Conservation (phyloP, 2,888 invertebrate species). For the Dasypolia templi region DNA sequence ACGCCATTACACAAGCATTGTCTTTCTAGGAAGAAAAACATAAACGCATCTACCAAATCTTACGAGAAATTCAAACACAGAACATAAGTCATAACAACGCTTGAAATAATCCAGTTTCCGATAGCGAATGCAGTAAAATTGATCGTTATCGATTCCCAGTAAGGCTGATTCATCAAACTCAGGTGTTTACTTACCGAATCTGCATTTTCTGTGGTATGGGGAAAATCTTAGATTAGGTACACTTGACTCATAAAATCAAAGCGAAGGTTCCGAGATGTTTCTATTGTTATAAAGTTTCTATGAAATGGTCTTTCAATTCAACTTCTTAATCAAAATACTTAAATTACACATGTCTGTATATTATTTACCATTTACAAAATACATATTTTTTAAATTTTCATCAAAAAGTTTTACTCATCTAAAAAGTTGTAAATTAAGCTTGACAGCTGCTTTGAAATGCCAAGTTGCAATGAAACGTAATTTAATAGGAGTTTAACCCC, state of each 20-base stretch:
- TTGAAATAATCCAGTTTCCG: slow-evolving; percentile 63
- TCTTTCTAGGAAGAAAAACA: background rate
- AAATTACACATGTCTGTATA: background rate
- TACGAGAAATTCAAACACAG: slow-evolving; percentile 28
- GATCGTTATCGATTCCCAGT: slow-evolving; percentile 73
- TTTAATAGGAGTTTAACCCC: background rate
- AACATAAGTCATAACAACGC: slow-evolving; percentile 56
- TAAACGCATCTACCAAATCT: background rate
- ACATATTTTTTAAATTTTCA: background rate
- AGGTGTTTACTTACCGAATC: slow-evolving; percentile 63
- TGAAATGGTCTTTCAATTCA: slow-evolving; percentile 6
- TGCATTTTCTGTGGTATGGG: slow-evolving; percentile 50
- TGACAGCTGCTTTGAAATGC: background rate
- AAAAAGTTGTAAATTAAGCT: background rate
- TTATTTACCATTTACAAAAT: background rate
- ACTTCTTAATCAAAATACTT: background rate
- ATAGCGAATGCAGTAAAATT: slow-evolving; percentile 69
- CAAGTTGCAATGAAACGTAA: background rate
- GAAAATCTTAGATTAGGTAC: slow-evolving; percentile 46
- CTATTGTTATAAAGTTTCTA: slow-evolving; percentile 2
- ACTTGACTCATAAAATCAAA: slow-evolving; percentile 13
- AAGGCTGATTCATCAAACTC: slow-evolving; percentile 66
- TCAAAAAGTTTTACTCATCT: background rate
- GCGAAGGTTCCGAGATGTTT: background rate
- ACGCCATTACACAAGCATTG: background rate